Base-by-base conservation (phyloP, 2,113 vertebrate genomes). In the Lophochroa leadbeateri region DNA sequence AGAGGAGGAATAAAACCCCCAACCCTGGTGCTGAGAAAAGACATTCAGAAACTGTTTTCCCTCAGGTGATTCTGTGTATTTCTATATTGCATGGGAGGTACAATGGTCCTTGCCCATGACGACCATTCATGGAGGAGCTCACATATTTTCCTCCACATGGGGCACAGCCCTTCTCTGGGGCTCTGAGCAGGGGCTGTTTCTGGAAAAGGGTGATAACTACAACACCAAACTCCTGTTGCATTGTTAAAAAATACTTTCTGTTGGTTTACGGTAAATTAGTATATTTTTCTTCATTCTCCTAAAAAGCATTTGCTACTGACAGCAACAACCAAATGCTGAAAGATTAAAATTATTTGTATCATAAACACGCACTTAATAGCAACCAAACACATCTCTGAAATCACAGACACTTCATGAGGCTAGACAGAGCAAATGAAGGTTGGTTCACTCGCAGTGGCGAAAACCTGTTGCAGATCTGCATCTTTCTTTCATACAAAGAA, bases 181-280 rank as follows among this genome's bases (percentile, higher is more conserved):
- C 64, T 77, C 57, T 65, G 31, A 2, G 0, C 1, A 0, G 7
- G 7, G 31, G 25, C 15, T 74, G 27, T 27, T 60, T 31, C 74
- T 57, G 52, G 17, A 20, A 49, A 19, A 60, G 17, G 10, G 16
- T 11, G 21, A 2, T 13, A 50, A 49, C 28, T 17, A 33, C 44
- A 47, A 29, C 15, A 18, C 18, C 43, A 47, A n/a, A 13, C 11
- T 72, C 29, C 44, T 28, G 11, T n/a, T 1, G 0, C 4, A 10
- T 4, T 37, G 28, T 37, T 39, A 17, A 60, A 88, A 60, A 17
- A 10, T 3, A 10, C 16, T 74, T 69, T 24, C 13, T 44, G 12
- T 13, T 71, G 12, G 41, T 68, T 76, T 79, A 44, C 33, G 79
- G 6, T 14, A 23, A 71, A n/a, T 11, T 1, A 60, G 3, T 17